phyloP scores from a whole-genome alignment of 1,140 invertebrate species.

The Ptiloglossa arizonensis region DNA sequence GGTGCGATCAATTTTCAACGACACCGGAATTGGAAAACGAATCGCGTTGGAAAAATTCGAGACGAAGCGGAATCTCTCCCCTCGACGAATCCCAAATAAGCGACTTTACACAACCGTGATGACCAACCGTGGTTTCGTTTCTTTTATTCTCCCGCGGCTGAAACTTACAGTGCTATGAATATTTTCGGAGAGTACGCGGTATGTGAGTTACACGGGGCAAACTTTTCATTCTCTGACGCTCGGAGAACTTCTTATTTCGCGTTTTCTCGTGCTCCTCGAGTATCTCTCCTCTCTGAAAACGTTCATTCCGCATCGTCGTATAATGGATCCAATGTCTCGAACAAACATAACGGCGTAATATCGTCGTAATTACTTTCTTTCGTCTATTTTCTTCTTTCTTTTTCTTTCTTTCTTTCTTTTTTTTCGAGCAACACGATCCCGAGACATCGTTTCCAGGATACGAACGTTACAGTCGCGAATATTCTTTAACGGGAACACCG shows the following conservation, averaged over 20 bases:
- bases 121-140: too few species aligned
- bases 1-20: too few species aligned
- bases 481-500: background rate
- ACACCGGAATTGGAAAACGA: too few species aligned
- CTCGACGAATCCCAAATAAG: too few species aligned
- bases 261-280: background rate
- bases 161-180: too few species aligned
- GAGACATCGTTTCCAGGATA: background rate
- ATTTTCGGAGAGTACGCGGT: background rate
- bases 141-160: too few species aligned
- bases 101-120: too few species aligned
- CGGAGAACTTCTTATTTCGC: slow-evolving; percentile 3
- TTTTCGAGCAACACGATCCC: background rate
- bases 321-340: background rate
- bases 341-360: too few species aligned
- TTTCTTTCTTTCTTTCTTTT: background rate
- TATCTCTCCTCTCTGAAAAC: slow-evolving; percentile 1
- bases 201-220: background rate
- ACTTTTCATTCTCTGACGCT: slow-evolving; percentile 17
- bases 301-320: background rate
- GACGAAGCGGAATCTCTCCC: too few species aligned
- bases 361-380: too few species aligned
- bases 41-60: too few species aligned
- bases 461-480: background rate
- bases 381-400: too few species aligned